Evolutionary conservation across 2,888 invertebrate genomes (phyloP).

Genomic region (Neria commutata): DNA sequence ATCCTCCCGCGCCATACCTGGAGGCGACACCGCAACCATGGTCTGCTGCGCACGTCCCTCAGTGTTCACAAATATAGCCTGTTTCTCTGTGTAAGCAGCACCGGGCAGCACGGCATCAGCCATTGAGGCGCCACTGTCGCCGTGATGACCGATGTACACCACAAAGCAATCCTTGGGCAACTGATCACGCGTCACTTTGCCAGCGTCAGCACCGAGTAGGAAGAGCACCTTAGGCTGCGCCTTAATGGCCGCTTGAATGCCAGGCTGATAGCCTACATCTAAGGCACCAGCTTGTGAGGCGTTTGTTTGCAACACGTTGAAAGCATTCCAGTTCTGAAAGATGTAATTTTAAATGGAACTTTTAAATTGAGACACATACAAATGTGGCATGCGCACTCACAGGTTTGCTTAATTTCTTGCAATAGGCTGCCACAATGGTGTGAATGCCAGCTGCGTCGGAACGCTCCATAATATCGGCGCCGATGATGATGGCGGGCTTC

Average conservation of each 20-base stretch:
- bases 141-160: slow-evolving; percentile 95
- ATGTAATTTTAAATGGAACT: neutral
- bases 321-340: slow-evolving; percentile 72
- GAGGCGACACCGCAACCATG: slow-evolving; percentile 83
- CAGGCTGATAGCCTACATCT: slow-evolving; percentile 90
- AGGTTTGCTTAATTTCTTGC: slow-evolving; percentile 66
- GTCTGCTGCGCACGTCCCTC: slow-evolving; percentile 97
- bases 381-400: slow-evolving; percentile 61
- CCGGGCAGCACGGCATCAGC: slow-evolving; percentile 95
- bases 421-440: slow-evolving; percentile 75
- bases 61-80: slow-evolving; percentile 96
- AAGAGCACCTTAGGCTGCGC: slow-evolving; percentile 81
- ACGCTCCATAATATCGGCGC: slow-evolving; percentile 81
- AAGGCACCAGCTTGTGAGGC: slow-evolving; percentile 93
- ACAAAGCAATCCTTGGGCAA: slow-evolving; percentile 83
- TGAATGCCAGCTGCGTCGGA: slow-evolving; percentile 79
- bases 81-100: slow-evolving; percentile 98
- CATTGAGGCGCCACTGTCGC: slow-evolving; percentile 89
- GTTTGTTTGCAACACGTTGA: slow-evolving; percentile 93
- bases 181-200: slow-evolving; percentile 75
- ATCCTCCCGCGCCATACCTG: slow-evolving; percentile 92
- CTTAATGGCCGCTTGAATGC: slow-evolving; percentile 68
- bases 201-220: slow-evolving; percentile 93
- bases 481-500: slow-evolving; percentile 91
- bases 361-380: slow-evolving; percentile 25